Base-by-base conservation (phyloP, 2,888 invertebrate genomes). In the Ochropleura plecta region DNA sequence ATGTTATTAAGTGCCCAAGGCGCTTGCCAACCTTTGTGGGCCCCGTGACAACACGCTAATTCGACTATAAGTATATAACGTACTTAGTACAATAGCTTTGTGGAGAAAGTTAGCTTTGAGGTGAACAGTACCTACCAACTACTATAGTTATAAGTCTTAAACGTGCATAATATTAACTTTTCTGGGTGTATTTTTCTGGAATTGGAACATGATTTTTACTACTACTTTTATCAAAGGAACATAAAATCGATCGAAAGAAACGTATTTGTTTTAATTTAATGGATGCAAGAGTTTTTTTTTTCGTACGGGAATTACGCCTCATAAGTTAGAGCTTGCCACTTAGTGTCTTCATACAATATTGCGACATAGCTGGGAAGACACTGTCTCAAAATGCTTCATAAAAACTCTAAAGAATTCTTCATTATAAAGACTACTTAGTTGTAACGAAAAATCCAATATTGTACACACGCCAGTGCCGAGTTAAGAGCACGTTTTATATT, bases 1-100 rank as follows among this genome's bases (percentile, higher is more conserved):
- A 81, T 79, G 81, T 89, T 89, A 90, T 90, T 88, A 91, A 89
- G 88, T 84, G 89, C 87, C 84, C 77, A 72, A 81, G 80, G 85
- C 83, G 84, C 84, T 80, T 81, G 85, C 79, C 77, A 86, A 73
- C 90, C 88, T 85, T 84, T 72, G 83, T 86, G 79, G 78, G 79
- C 81, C 81, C 80, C 84, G 68, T 82, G 70, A 81, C 75, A 76
- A 73, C 83, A 75, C 67, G 59, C 78, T 83, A 83, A 71, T 83
- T 80, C 62, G 55, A 77, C 67, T 76, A 59, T 76, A 65, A 82
- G 75, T 84, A 81, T 75, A 76, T 60, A 73, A 75, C 48, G 40
- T 77, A 70, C 76, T 78, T 82, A 71, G 74, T 76, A 75, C 53
- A 68, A 42, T 48, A 65, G 53, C 55, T 77, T 75, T 78, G 84